Base-by-base conservation (phyloP, 2,888 invertebrate genomes). In the Entomobrya multifasciata region DNA sequence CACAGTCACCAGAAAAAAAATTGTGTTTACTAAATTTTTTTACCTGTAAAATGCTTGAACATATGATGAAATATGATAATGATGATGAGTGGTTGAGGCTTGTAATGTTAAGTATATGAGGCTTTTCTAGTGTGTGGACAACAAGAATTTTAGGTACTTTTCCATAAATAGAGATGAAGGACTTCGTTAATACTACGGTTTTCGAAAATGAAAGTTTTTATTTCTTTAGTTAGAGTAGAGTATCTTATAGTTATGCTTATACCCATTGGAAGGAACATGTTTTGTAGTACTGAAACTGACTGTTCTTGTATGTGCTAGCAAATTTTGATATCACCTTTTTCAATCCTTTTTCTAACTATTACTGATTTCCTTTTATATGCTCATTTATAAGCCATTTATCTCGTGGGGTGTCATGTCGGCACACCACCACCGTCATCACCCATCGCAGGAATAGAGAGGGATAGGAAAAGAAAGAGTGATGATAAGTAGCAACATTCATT, bases 351-450 rank as follows among this genome's bases (percentile, higher is more conserved):
- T 41, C 20, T 47, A 78, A 62, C 41, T 41, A 52, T 41, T 70
- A 44, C 70, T 6, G 36, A 6, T 36, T 36, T 36, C 5, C 36
- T 82, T 81, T 72, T 82, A 82, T 82, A 60, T 44, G 72, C 81
- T 82, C 81, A 82, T 82, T 82, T 82, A 82, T 72, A 82, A 82
- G 72, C 81, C 81, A 72, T 82, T 82, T 82, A 82, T 82, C 81
- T 82, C 81, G 72, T 72, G 81, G 72, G 72, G 81, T 82, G 81
- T 82, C 81, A 82, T 72, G 81, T 82, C 72, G 60, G 81, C 60
- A 82, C 72, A 36, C 36, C 36, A 36, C 36, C 36, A 36, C 36
- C 81, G n/a, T 57, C 27, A 22, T 8, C 36, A 15, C n/a, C 49
- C 67, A 80, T 80, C 52, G 57, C 81, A 57, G 55, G 41, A 67